Conservation (phyloP, 2,888 invertebrate genomes). For the Aromia moschata region DNA sequence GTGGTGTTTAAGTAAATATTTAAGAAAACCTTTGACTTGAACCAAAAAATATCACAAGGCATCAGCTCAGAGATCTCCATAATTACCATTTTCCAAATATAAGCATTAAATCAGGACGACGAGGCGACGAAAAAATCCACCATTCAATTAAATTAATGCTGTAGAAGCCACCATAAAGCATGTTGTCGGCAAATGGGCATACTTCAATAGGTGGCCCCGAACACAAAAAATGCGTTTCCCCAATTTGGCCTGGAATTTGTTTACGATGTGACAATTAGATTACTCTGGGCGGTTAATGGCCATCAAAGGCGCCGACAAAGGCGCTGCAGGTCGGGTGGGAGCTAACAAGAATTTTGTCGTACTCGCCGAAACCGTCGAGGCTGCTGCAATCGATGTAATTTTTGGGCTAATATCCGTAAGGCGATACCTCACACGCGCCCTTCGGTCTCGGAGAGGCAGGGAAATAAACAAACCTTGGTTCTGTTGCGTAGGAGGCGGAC, state of each 20-base stretch:
- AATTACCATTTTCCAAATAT: too few relatives aligned
- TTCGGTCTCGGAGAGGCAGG: neutral
- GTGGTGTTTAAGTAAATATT: too few relatives aligned
- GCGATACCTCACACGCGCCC: neutral
- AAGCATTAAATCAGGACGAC: neutral
- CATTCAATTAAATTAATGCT: constrained; percentile 39
- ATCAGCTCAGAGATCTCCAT: too few relatives aligned
- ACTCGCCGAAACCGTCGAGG: constrained; percentile 41
- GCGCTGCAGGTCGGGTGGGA: constrained; percentile 30
- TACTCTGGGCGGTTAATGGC: constrained; percentile 45
- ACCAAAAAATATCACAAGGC: too few relatives aligned
- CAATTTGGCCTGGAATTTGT: constrained; percentile 49
- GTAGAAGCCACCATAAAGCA: constrained; percentile 35
- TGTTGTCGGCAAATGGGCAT: constrained; percentile 31
- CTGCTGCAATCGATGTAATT: constrained; percentile 35
- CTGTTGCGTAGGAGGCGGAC: neutral
- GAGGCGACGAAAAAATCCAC: constrained; percentile 12
- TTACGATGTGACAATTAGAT: constrained; percentile 52
- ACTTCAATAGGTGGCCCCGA: constrained; percentile 40
- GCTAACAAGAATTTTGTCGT: constrained; percentile 47
- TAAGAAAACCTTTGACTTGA: too few relatives aligned
- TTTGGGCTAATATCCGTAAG: neutral
- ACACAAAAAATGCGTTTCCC: constrained; percentile 34
- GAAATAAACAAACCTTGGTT: neutral
- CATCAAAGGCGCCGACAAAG: constrained; percentile 51